Evolutionary conservation across 2,113 vertebrate genomes (phyloP), one percentile per base, ranked within the genome.

Genomic region (Gavia stellata): DNA sequence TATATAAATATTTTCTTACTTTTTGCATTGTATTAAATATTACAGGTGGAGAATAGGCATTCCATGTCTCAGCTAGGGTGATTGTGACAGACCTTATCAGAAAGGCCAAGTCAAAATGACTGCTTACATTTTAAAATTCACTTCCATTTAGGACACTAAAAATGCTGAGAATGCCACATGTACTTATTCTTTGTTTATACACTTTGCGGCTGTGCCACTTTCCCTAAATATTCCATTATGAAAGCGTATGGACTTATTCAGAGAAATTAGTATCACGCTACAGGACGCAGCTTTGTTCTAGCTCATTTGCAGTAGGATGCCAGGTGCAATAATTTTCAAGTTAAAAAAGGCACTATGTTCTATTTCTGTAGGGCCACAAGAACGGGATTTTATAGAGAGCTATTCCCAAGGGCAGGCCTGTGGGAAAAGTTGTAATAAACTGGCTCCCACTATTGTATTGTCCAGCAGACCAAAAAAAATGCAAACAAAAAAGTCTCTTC

Each of bases 401-500:
- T 88, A 95, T 97, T 98, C 97, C 92, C 98, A 94, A 92, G 93
- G 95, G 95, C 68, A 86, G 40, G 77, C 49, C 80, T 97, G 94
- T 98, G 98, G 91, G 97, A 96, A 98, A 98, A 96, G 52, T 62
- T 90, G 71, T 81, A 95, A 70, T 92, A 96, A 96, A 94, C 83
- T 93, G 92, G 94, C 97, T 98, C 97, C 94, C 98, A 98, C 97
- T 89, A 97, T 98, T 98, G 97, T 98, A 49, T 97, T 98, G 94
- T 89, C 53, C 96, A 88, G 85, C 79, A 92, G 38, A 82, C 36
- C 25, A 42, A 96, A 96, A 96, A 93, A 94, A 95, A n/a, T n/a
- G 62, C 92, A 97, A 98, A 97, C 95, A 97, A 97, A 90, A 49
- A 74, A 73, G 33, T 38, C 67, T 92, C 71, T 96, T 97, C 95